Evolutionary conservation across 2,113 vertebrate genomes (phyloP).

Genomic region (Penelope pileata): DNA sequence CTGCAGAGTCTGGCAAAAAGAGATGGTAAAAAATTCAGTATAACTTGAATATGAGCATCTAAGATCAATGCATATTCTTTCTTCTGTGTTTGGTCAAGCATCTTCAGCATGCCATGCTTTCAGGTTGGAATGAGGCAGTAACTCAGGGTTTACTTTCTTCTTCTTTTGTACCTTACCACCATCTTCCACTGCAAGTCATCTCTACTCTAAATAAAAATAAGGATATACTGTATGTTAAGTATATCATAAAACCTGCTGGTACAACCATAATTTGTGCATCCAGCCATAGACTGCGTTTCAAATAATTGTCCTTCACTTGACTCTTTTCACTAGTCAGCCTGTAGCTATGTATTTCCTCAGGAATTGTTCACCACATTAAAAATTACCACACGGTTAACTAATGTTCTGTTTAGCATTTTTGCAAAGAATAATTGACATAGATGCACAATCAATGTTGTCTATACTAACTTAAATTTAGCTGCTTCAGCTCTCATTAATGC

Average conservation of each 20-base stretch:
- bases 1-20: background rate
- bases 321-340: background rate
- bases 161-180: background rate
- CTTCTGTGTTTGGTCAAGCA: background rate
- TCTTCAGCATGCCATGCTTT: background rate
- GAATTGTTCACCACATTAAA: slow-evolving; percentile 28
- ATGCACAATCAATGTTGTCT: slow-evolving; percentile 52
- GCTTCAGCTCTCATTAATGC: slow-evolving; percentile 70
- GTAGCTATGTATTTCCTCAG: slow-evolving; percentile 25
- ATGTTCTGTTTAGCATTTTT: slow-evolving; percentile 66
- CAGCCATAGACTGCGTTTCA: background rate
- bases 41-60: background rate
- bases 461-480: slow-evolving; percentile 61
- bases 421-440: slow-evolving; percentile 61
- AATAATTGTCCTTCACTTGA: slow-evolving; percentile 4
- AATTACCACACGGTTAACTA: slow-evolving; percentile 59
- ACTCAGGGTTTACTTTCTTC: background rate
- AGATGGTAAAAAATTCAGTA: background rate
- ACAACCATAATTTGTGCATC: slow-evolving; percentile 31
- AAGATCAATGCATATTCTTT: background rate
- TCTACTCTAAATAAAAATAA: background rate
- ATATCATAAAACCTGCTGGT: slow-evolving; percentile 15
- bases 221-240: slow-evolving; percentile 3
- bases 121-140: background rate
- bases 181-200: background rate